These are phyloP conservation scores for Metaphire vulgaris DNA, from an alignment of 1,140 invertebrate genomes.

Conservation along the genomic window DNA sequence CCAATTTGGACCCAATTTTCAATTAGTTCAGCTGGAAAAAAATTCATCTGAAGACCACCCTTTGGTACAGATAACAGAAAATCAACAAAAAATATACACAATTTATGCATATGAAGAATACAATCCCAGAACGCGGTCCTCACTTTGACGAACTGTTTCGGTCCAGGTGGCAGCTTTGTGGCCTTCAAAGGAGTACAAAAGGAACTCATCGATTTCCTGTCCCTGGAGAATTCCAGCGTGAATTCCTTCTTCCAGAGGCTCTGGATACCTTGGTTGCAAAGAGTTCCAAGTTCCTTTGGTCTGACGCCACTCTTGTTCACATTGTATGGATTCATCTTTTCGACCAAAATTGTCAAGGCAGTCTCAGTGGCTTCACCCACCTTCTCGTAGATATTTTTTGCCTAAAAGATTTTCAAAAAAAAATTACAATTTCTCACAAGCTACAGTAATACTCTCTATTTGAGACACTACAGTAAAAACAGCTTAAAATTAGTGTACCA, in stretches of 20 bases:
- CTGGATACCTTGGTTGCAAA: slow-evolving; percentile 73
- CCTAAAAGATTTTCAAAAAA: too few relatives aligned
- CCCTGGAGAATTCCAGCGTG: slow-evolving; percentile 98
- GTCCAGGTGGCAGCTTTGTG: slow-evolving; percentile 71
- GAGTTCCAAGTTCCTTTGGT: slow-evolving; percentile 83
- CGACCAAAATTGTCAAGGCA: slow-evolving; percentile 91
- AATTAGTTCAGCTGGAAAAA: too few relatives aligned
- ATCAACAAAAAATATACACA: too few relatives aligned
- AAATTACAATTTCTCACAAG: too few relatives aligned
- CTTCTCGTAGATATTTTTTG: slow-evolving; percentile 64
- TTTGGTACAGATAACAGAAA: too few relatives aligned
- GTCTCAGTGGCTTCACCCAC: slow-evolving; percentile 99
- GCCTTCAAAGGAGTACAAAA: slow-evolving; percentile 87
- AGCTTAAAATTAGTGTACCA: too few relatives aligned
- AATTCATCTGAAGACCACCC: too few relatives aligned
- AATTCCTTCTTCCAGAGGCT: slow-evolving; percentile 66
- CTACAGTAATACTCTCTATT: too few relatives aligned
- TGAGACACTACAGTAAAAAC: too few relatives aligned
- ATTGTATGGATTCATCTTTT: slow-evolving; percentile 91
- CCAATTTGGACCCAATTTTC: too few relatives aligned
- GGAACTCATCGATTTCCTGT: slow-evolving; percentile 99
- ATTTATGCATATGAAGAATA: too few relatives aligned
- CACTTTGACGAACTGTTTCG: slow-evolving; percentile 90
- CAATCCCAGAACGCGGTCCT: slow-evolving; percentile 1
- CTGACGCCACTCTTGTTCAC: slow-evolving; percentile 81